phyloP scores from a whole-genome alignment of 2,888 invertebrate genomes.

The Branchipolynoe longqiensis region DNA sequence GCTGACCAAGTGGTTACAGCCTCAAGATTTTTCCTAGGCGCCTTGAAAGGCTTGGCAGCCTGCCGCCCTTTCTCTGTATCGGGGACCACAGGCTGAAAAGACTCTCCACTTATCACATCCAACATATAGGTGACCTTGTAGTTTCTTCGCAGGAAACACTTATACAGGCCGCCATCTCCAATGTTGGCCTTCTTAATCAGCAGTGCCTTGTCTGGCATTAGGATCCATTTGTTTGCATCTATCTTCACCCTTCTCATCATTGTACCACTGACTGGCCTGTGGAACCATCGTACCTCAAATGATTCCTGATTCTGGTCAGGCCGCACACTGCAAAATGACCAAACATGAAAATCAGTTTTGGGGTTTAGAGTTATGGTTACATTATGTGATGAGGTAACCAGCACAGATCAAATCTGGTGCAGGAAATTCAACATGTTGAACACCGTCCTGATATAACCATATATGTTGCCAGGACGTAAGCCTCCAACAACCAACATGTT shows the following conservation, averaged over 20 bases:
- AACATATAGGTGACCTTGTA: conserved; percentile 72
- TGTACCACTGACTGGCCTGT: neutral
- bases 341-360: too few species aligned
- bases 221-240: conserved; percentile 20
- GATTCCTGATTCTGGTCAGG: conserved; percentile 66
- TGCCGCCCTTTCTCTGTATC: neutral
- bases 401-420: too few species aligned
- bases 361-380: too few species aligned
- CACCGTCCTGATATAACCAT: too few species aligned
- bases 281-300: conserved; percentile 69
- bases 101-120: conserved; percentile 68
- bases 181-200: conserved; percentile 6
- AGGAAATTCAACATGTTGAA: too few species aligned
- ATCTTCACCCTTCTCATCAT: neutral
- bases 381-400: too few species aligned
- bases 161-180: conserved; percentile 58
- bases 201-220: conserved; percentile 41
- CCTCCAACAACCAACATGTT: too few species aligned
- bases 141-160: conserved; percentile 29
- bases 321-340: conserved; percentile 67
- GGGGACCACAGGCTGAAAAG: neutral
- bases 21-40: conserved; percentile 81
- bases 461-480: too few species aligned
- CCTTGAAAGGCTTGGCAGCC: conserved; percentile 80
- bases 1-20: conserved; percentile 85